Percentiles rank a stretch among this genome's conserved stretches.
phyloP scores from a whole-genome alignment of 2,888 invertebrate genomes.

The Beris chalybata region DNA sequence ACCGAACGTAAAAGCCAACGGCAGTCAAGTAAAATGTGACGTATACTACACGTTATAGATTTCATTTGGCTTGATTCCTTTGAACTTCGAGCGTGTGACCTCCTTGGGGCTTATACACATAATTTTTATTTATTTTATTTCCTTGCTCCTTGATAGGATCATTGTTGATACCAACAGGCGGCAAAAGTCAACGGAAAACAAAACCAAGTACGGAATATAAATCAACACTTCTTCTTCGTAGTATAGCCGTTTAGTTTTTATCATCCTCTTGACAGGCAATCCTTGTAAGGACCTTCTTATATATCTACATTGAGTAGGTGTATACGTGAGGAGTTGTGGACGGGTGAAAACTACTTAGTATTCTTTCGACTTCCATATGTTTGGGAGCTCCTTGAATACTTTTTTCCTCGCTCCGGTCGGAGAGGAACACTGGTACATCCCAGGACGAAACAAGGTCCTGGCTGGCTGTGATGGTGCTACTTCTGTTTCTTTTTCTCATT shows the following conservation, averaged over 20 bases:
- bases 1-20: constrained; percentile 15
- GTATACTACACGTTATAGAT: not conserved
- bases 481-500: too few species aligned
- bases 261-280: constrained; percentile 19
- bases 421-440: too few species aligned
- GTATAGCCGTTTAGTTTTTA: constrained; percentile 27
- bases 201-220: constrained; percentile 23
- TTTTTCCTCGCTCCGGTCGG: not conserved
- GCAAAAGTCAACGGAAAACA: constrained; percentile 25
- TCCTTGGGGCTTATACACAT: constrained; percentile 15
- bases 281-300: constrained; percentile 4
- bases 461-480: too few species aligned
- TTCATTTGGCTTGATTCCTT: constrained; percentile 22
- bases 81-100: constrained; percentile 13
- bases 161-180: constrained; percentile 31
- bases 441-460: too few species aligned
- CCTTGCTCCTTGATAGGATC: constrained; percentile 18
- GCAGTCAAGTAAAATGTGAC: constrained; percentile 8
- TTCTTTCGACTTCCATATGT: constrained; percentile 10
- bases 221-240: constrained; percentile 9
- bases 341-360: constrained; percentile 25
- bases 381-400: constrained; percentile 11
- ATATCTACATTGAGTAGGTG: constrained; percentile 11
- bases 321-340: constrained; percentile 1
- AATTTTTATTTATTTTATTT: constrained; percentile 19